Conservation (phyloP, 1,140 invertebrate genomes). For the Neotoxoptera formosana region DNA sequence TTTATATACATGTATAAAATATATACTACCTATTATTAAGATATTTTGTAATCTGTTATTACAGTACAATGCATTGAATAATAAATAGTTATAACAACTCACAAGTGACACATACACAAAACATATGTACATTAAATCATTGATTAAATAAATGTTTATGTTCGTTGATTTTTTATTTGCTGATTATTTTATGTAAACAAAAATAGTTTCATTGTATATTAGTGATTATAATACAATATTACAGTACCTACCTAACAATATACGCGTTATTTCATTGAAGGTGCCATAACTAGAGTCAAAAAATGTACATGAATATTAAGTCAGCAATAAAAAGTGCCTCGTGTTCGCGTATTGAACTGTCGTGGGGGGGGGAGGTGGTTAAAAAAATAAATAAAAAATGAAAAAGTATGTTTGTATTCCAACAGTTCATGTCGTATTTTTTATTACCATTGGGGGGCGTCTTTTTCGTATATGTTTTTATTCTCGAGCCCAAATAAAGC, state of each 20-base stretch:
- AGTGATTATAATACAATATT: not conserved
- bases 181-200: not conserved
- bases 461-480: constrained; percentile 9
- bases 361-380: not conserved
- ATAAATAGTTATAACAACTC: not conserved
- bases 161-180: not conserved
- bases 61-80: not conserved
- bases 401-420: constrained; percentile 55
- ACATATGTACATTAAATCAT: not conserved
- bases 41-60: too few relatives aligned
- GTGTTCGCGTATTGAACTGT: not conserved
- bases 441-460: constrained; percentile 46
- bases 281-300: not conserved
- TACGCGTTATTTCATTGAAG: not conserved
- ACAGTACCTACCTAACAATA: not conserved
- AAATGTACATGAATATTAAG: not conserved
- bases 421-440: constrained; percentile 47
- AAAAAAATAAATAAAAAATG: constrained; percentile 4
- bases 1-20: too few relatives aligned
- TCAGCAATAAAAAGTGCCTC: not conserved
- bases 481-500: constrained; percentile 48
- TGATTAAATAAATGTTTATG: not conserved
- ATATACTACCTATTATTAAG: too few relatives aligned
- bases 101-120: not conserved
- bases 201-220: not conserved